Evolutionary conservation across 2,797 vertebrate species (phyloP), one percentile per base, ranked within the genome.

Genomic region (Pipistrellus pipistrellus): DNA sequence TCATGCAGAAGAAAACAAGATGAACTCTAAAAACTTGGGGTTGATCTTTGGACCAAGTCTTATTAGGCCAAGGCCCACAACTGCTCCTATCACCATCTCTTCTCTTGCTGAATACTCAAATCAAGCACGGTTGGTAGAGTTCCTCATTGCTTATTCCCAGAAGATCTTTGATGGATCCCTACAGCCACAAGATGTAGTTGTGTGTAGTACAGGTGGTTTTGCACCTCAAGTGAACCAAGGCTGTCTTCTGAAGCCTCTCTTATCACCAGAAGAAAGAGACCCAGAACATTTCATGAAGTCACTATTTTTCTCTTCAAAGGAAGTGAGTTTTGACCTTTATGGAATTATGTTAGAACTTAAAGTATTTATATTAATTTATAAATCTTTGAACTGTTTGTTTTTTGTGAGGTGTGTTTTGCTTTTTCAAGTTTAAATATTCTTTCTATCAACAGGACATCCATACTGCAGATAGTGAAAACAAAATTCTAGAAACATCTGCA

Each of bases 31-130:
- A 97, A 99, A 99, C 97, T 98, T 99, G 96, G 99, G 99, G 12
- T 99, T 99, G 55, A 99, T 99, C 98, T 99, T 99, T 89, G 99
- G 99, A 72, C 99, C 99, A 71, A 99, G 99, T 4, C 98, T 99
- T 94, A 98, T 99, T 77, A 99, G 99, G 94, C 99, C 99, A 0
- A 98, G 99, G 55, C 99, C 99, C 96, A 98, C 98, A 0, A 98
- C 99, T 8, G 99, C 99, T 0, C 99, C 99, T 4, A 98, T 99
- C 96, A 99, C 99, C 25, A 98, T 99, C 73, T 99, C 99, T 0
- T 99, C 99, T 0, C 98, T 99, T 95, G 99, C 99, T 91, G 99
- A 99, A 96, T 99, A 99, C 97, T 99, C 99, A 6, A 99, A 99
- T 96, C 99, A 99, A 98, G 99, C 99, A 0, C 98, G 99, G 51